Evolutionary conservation across 1,140 invertebrate species (phyloP).

Genomic region (Leptonema lineaticorne): DNA sequence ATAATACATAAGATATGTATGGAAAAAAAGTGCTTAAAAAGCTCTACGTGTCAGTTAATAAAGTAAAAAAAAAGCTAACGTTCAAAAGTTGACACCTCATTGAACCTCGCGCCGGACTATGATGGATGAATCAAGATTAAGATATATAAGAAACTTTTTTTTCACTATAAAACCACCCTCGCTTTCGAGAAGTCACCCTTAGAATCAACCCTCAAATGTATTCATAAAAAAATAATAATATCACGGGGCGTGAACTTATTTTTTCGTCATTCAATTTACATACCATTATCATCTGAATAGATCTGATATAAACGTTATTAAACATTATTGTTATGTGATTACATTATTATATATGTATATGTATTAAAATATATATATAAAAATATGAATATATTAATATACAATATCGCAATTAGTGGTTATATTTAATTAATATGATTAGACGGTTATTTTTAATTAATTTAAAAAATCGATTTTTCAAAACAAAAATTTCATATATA

Average conservation of each 20-base stretch:
- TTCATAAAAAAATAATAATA: no score
- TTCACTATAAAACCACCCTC: neutral
- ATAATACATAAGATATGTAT: neutral
- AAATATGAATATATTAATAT: no score
- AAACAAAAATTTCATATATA: no score
- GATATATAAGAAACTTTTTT: neutral
- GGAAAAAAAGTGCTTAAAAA: neutral
- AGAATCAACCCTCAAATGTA: neutral
- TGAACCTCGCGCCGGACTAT: neutral
- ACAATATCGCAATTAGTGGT: no score
- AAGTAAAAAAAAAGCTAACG: neutral
- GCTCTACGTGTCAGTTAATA: neutral
- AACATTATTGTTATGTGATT: no score
- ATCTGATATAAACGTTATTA: no score
- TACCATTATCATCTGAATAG: neutral
- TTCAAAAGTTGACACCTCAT: conserved; percentile 18
- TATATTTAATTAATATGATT: no score
- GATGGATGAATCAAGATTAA: conserved; percentile 23
- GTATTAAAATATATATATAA: no score
- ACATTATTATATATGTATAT: no score
- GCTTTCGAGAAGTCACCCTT: neutral
- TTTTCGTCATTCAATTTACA: neutral
- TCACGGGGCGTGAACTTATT: neutral
- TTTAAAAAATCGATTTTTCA: no score
- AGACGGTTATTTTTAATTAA: no score